Evolutionary conservation across 1,140 invertebrate species (phyloP), one percentile per base, ranked within the genome.

Genomic region (Drosophila punjabiensis): DNA sequence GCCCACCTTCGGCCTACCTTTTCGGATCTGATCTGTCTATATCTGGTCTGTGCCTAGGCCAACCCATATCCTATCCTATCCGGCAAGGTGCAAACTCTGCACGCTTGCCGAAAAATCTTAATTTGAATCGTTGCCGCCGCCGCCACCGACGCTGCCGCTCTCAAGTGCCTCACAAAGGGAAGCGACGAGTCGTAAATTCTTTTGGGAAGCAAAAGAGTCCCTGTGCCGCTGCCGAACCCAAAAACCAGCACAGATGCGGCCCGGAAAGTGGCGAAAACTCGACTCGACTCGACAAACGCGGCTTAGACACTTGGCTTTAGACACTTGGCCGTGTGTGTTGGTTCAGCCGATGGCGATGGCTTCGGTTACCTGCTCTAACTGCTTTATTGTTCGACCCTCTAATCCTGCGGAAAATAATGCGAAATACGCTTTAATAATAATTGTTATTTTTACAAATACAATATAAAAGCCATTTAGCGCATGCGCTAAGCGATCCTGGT

Each of bases 351-450:
- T 55, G 52, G 48, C 79, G n/a, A n/a, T n/a, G 66, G 55, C 63
- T 28, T 10, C 41, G 65, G 48, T 56, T 68, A 80, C 55, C 68
- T 74, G 67, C 30, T 56, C 62, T 79, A 35, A 61, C 69, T 77
- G 45, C 52, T 48, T 89, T 89, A 89, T 89, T 90, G 86, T 89
- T 75, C 63, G 66, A 77, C 58, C 66, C 73, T 90, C 64, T 90
- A 90, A 90, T 90, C 86, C 86, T 86, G 87, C 89, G 82, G 86
- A 86, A 88, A 90, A 90, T 90, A 90, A 90, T 90, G 86, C 82
- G 86, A 90, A 90, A 90, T 90, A 90, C 86, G 82, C 82, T 90
- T 90, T 90, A 90, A 90, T 90, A 89, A 89, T 89, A 86, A 90
- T 90, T 90, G 86, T 90, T 90, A 90, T 90, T 90, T 85, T 82